These are phyloP conservation scores for Elysia crispata DNA, from an alignment of 2,888 invertebrate species.

Conservation along the genomic window DNA sequence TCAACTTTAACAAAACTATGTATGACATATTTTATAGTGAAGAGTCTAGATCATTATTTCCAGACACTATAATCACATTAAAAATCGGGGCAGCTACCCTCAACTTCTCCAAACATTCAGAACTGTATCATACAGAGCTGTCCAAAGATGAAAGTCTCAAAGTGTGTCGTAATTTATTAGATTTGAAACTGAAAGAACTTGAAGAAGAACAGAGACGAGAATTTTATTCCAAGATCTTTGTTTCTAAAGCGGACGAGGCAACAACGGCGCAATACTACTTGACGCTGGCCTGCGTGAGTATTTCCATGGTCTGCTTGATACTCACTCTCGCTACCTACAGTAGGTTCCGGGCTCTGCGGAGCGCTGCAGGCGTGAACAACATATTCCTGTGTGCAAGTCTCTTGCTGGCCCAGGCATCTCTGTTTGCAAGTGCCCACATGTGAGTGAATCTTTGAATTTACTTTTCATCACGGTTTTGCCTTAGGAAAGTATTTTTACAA, in stretches of 20 bases:
- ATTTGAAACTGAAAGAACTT: too few species aligned
- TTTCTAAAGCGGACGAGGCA: not conserved
- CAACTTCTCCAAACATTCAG: not conserved
- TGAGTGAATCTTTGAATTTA: not conserved
- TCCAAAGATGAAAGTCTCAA: not conserved
- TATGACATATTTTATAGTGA: not conserved
- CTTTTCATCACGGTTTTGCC: too few species aligned
- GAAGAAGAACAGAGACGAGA: too few species aligned
- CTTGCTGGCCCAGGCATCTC: slow-evolving; percentile 22
- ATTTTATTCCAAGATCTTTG: too few species aligned
- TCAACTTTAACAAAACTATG: not conserved
- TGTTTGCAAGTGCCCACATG: slow-evolving; percentile 14
- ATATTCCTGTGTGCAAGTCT: slow-evolving; percentile 29
- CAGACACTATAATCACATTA: not conserved
- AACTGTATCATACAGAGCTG: not conserved
- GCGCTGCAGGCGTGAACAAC: slow-evolving; percentile 32
- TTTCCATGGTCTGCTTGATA: slow-evolving; percentile 27
- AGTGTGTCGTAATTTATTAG: not conserved
- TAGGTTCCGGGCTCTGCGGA: slow-evolving; percentile 27
- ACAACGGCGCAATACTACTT: not conserved
- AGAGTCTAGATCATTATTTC: not conserved
- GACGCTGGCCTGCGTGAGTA: slow-evolving; percentile 16
- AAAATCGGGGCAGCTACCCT: not conserved
- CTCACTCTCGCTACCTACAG: slow-evolving; percentile 40
- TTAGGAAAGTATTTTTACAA: too few species aligned